Percentiles rank a stretch among this genome's conserved stretches.
phyloP scores from a whole-genome alignment of 2,113 vertebrate species.

The Physeter macrocephalus region DNA sequence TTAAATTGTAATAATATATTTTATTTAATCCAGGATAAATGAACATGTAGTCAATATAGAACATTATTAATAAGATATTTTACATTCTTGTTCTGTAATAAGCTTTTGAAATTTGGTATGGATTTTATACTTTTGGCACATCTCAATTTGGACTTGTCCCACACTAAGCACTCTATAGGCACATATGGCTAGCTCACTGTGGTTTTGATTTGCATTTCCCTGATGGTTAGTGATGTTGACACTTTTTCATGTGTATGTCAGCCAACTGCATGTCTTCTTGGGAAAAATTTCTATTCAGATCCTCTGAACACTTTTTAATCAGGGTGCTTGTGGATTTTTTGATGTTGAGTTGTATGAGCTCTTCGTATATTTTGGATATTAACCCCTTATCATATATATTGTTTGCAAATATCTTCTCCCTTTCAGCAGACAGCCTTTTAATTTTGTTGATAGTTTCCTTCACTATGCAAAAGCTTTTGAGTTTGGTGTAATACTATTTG shows the following conservation, averaged over 20 bases:
- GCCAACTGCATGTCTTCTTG: background rate
- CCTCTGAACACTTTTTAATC: background rate
- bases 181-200: background rate
- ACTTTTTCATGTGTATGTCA: background rate
- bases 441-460: background rate
- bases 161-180: too few relatives aligned
- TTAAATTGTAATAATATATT: too few relatives aligned
- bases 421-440: background rate
- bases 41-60: too few relatives aligned
- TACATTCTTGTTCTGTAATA: too few relatives aligned
- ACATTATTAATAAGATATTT: too few relatives aligned
- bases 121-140: too few relatives aligned
- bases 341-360: background rate
- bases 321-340: background rate
- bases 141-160: too few relatives aligned
- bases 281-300: background rate
- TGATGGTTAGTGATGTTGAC: background rate
- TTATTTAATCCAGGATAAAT: too few relatives aligned
- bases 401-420: background rate
- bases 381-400: background rate
- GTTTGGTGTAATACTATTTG: background rate
- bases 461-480: background rate
- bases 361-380: fast-evolving
- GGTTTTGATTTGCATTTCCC: background rate
- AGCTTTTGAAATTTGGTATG: too few relatives aligned